Conservation (phyloP, 2,888 invertebrate genomes). For the Protula sp. region DNA sequence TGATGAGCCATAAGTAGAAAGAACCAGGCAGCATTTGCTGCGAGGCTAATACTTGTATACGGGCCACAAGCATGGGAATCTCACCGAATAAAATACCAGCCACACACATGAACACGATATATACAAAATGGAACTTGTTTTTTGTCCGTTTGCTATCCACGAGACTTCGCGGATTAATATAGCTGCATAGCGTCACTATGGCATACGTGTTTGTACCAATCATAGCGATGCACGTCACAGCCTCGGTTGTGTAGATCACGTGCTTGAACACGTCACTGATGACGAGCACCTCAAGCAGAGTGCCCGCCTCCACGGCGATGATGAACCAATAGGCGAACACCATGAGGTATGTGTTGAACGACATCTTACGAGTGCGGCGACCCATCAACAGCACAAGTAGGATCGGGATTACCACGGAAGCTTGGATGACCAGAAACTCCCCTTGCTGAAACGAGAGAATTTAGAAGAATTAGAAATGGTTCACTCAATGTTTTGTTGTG, state of each 20-base stretch:
- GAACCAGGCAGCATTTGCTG: conserved; percentile 10
- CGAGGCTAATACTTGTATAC: conserved; percentile 19
- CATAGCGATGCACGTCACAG: conserved; percentile 11
- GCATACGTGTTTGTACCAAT: conserved; percentile 18
- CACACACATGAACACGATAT: conserved; percentile 15
- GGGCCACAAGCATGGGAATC: conserved; percentile 23
- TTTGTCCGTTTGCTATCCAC: conserved; percentile 3
- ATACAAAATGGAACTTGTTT: conserved; percentile 14
- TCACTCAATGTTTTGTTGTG: background rate
- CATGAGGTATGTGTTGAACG: conserved; percentile 17
- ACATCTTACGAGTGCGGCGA: conserved; percentile 26
- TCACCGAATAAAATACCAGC: conserved; percentile 23
- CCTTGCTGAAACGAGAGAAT: conserved; percentile 10
- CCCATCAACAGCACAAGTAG: conserved; percentile 25
- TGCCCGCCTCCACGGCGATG: conserved; percentile 18
- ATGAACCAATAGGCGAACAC: conserved; percentile 24
- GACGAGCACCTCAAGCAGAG: conserved; percentile 19
- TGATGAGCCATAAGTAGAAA: conserved; percentile 25
- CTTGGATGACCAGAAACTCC: conserved; percentile 19
- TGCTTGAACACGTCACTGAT: conserved; percentile 13
- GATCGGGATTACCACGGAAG: conserved; percentile 16
- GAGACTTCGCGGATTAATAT: conserved; percentile 17
- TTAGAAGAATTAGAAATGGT: background rate
- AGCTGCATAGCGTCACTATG: conserved; percentile 23
- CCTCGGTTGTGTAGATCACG: conserved; percentile 14